Evolutionary conservation across 2,113 vertebrate genomes (phyloP), one percentile per base, ranked within the genome.

Genomic region (Crotalus helleri): DNA sequence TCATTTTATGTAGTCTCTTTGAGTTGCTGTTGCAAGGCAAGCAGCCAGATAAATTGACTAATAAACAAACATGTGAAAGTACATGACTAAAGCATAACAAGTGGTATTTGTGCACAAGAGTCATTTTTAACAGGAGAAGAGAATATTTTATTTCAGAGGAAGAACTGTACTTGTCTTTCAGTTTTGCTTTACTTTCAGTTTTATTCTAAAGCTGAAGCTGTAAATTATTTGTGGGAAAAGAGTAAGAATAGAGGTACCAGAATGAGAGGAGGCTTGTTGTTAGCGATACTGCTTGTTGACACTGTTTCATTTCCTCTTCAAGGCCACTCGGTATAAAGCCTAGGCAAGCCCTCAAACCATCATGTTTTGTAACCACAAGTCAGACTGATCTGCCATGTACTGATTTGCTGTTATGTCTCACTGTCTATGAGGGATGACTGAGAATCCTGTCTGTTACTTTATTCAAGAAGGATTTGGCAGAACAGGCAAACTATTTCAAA

Each of bases 211-310:
- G 21, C 93, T 90, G 89, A 92, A 87, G 49, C 0, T 54, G 7
- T 92, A 88, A 85, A 92, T 87, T 29, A 90, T 92, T 92, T 26
- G 69, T 85, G 5, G 19, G 87, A 87, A 4, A 46, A 85, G 54
- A 64, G 91, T 29, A 74, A 51, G 39, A 90, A 49, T 90, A 93
- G 88, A 94, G 92, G 9, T 92, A 59, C 90, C 0, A 8, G 29
- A 49, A 94, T 91, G n/a, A n/a, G 59, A 49, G 29, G 89, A 93
- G 1, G 0, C 1, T 91, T 54, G 23, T 5, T 93, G 21, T 91
- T 93, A 33, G 54, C 94, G 85, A 89, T 58, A 93, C 44, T 69
- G 2, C 19, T 92, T 93, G 55, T 92, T 96, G 95, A 93, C 93
- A 94, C 87, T n/a, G 92, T 74, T 6, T 26, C 29, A 93, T 85